phyloP scores from a whole-genome alignment of 2,888 invertebrate species.

The Nemotelus nigrinus region DNA sequence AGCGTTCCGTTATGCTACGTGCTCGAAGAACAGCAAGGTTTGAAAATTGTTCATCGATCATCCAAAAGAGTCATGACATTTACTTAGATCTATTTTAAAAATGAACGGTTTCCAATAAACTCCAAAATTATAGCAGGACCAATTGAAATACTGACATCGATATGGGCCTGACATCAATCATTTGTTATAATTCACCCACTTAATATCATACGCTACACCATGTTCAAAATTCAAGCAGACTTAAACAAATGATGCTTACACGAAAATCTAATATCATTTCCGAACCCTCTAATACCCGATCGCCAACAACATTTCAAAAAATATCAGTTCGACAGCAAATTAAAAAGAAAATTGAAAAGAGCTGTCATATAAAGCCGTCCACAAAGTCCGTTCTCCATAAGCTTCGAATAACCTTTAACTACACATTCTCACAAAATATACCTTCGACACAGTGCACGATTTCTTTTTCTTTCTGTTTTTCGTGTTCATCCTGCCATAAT shows the following conservation, averaged over 20 bases:
- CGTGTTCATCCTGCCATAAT: neutral
- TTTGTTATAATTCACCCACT: neutral
- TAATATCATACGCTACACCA: neutral
- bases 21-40: too few relatives aligned
- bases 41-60: too few relatives aligned
- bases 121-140: too few relatives aligned
- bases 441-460: neutral
- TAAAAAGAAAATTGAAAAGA: neutral
- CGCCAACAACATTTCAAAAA: neutral
- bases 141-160: too few relatives aligned
- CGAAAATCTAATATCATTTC: neutral
- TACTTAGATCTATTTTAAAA: too few relatives aligned
- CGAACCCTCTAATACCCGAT: neutral
- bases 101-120: too few relatives aligned
- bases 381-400: neutral
- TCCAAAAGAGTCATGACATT: too few relatives aligned
- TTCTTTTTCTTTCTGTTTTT: neutral
- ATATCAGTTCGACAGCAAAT: neutral
- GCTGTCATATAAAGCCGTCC: neutral
- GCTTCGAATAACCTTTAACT: neutral
- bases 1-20: too few relatives aligned
- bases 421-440: neutral
- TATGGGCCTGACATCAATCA: neutral
- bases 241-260: neutral
- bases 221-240: neutral